phyloP scores from a whole-genome alignment of 2,113 vertebrate genomes.

The Helogale parvula region DNA sequence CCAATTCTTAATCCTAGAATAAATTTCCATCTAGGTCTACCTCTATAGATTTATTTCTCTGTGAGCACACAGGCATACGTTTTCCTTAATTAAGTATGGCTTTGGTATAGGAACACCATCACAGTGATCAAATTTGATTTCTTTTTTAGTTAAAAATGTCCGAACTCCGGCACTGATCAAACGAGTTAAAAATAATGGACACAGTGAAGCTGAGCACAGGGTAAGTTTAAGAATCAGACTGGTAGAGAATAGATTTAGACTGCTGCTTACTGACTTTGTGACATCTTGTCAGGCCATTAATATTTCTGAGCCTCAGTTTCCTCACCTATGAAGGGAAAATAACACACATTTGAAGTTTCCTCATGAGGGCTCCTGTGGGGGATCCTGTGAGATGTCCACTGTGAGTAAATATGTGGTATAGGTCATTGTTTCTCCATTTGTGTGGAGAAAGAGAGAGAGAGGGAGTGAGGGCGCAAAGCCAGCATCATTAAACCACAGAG shows the following conservation, averaged over 20 bases:
- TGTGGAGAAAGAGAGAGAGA: fast-evolving
- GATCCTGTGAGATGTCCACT: neutral
- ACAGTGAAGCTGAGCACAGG: neutral
- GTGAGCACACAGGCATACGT: neutral
- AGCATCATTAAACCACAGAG: neutral
- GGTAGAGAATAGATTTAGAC: neutral
- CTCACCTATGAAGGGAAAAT: neutral
- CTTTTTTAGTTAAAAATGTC: neutral
- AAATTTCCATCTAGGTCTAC: neutral
- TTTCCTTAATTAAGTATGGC: neutral
- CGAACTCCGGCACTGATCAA: neutral
- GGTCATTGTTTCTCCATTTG: neutral
- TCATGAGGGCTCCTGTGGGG: fast-evolving
- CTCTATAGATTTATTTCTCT: neutral
- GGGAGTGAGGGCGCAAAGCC: no score
- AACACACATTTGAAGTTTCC: neutral
- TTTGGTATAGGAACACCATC: neutral
- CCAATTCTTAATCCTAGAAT: neutral
- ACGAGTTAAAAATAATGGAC: neutral
- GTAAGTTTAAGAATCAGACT: neutral
- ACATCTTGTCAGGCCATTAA: neutral
- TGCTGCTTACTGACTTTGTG: neutral
- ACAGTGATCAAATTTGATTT: neutral
- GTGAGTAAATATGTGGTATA: neutral
- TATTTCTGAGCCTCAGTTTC: neutral